phyloP scores from a whole-genome alignment of 2,113 vertebrate species.

The Callipepla squamata region DNA sequence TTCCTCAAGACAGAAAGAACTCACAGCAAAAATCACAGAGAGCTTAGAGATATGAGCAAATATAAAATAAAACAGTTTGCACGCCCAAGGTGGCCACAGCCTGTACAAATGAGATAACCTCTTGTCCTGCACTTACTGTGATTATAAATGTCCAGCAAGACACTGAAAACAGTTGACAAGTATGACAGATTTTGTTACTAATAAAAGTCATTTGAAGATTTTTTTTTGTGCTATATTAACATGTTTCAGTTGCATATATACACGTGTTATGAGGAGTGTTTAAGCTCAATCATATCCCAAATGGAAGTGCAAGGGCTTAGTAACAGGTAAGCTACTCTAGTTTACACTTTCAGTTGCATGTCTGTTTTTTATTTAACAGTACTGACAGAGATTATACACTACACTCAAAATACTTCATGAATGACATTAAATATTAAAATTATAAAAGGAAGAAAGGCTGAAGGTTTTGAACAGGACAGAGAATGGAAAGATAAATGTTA shows the following conservation, averaged over 20 bases:
- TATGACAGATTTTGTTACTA: background rate
- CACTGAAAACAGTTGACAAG: background rate
- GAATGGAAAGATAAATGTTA: background rate
- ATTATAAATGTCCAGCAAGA: background rate
- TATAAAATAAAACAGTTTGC: background rate
- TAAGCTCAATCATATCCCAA: background rate
- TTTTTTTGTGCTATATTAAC: background rate
- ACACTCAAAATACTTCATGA: background rate
- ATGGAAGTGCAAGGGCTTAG: background rate
- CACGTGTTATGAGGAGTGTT: background rate
- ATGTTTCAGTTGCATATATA: background rate
- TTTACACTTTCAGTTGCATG: background rate
- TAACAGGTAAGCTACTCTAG: background rate
- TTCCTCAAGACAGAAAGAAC: background rate
- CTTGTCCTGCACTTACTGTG: background rate
- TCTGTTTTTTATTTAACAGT: background rate
- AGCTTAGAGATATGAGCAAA: background rate
- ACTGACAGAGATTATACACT: background rate
- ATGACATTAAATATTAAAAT: background rate
- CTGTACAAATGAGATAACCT: background rate
- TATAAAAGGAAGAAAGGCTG: background rate
- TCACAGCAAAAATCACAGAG: background rate
- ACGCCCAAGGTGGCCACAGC: rapidly evolving
- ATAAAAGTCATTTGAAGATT: background rate
- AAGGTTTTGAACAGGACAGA: background rate